Evolutionary conservation across 2,888 invertebrate species (phyloP), one percentile per base, ranked within the genome.

Genomic region (Epinotia bilunana): DNA sequence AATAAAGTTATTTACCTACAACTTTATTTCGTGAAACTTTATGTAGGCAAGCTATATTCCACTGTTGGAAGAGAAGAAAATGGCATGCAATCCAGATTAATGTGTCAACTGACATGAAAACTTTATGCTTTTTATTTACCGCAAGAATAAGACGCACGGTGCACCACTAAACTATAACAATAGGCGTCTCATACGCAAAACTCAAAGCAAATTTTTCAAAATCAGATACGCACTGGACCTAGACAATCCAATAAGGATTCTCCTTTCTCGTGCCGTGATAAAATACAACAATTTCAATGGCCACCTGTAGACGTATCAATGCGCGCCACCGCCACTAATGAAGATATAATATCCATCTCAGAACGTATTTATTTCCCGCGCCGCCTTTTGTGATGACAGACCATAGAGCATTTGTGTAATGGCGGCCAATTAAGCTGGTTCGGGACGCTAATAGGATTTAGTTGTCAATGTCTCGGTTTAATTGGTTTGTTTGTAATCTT

Each of bases 261-360:
- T 72, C 80, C 79, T 83, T 84, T 80, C 77, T 83, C 79, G 78
- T 76, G 80, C 85, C 83, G 91, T 90, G 89, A 93, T 93, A 92
- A 93, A 93, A 90, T 88, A 92, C 90, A 89, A 90, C 91, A 88
- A 91, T 90, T 91, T 92, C 91, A 92, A 93, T 93, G 84, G 88
- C 84, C 90, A 90, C 91, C 90, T 90, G 87, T 85, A 80, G 93
- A 93, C 93, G 87, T 89, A 93, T 93, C 93, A 94, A 94, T 94
- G 92, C 91, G 81, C 80, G 84, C 87, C 84, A 83, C 87, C 81
- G 86, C 86, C 92, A 89, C 88, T 93, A 94, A 94, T 94, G 93
- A 94, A 94, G 93, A 93, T 93, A 93, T 93, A 94, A 94, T 94
- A 94, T 94, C 92, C 87, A 91, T 89, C 91, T 88, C 84, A 83